Evolutionary conservation across 2,888 invertebrate species (phyloP), one percentile per base, ranked within the genome.

Genomic region (Eupithecia abbreviata): DNA sequence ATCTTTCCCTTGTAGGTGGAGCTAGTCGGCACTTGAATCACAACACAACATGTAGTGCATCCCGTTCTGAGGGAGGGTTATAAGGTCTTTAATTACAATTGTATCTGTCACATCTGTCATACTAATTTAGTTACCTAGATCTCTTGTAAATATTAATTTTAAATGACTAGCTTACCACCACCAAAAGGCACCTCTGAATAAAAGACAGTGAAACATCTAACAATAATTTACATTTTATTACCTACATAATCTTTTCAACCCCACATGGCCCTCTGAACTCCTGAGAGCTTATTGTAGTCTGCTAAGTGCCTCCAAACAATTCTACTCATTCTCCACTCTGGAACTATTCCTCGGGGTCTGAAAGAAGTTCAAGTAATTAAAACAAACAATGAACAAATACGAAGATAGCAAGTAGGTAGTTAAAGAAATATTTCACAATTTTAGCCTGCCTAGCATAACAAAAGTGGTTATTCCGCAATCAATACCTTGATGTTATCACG

Each of bases 231-330:
- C n/a, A 55, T 55, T 55, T n/a, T 9, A 58, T 58, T 55, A 13
- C n/a, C 12, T 9, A 18, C 9, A 9, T 18, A 9, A 58, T 42
- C 2, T 3, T 18, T 47, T 68, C 18, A 94, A 78, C 96, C 97
- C 99, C 99, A 99, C 96, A 98, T 97, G n/a, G 99, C 98, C 89
- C 99, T 96, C 90, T 98, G 98, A 0, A 99, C 97, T 62, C 99
- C 99, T 30, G 98, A 96, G 62, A 99, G 90, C 91, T 98, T 97
- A 91, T 99, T 99, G 91, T 99, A 97, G 95, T 99, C 99, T 0
- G 98, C 98, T 79, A 98, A 94, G 87, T 98, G 96, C 79, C 99
- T 96, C 96, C 98, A 99, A 6, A 98, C 96, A 81, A 99, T 98
- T 86, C 99, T 96, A 86, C 99, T 98, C 77, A 99, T 89, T 73